Base-by-base conservation (phyloP, 2,797 vertebrate species). In the Hyperoplus lanceolatus region DNA sequence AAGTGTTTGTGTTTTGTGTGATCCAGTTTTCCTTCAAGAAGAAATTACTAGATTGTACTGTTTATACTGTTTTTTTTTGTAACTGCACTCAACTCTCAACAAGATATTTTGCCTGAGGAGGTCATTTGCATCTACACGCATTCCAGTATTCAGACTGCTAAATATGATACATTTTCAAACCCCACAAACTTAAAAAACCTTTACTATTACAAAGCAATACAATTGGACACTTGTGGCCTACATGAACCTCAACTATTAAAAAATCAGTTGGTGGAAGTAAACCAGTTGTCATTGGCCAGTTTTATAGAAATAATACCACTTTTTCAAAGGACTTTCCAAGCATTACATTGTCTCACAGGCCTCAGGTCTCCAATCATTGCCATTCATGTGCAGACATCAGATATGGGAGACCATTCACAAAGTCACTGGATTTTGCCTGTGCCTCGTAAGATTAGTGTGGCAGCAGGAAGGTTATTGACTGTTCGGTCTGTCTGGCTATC, bases 301-400 rank as follows among this genome's bases (percentile, higher is more conserved):
- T 82, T 69, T 29, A 49, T 5, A 58, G 29, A 83, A 59, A 78
- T 41, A 70, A 66, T 29, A 64, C 65, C 54, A 50, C 51, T 69
- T 79, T 79, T 74, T 21, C 70, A 75, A 8, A 51, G 10, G 68
- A 76, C 84, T 75, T 76, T 63, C 21, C 64, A 81, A 58, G 68
- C 76, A 82, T 89, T 80, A 63, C 73, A 83, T 68, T 88, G 76
- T 73, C 81, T 59, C 58, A 43, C 77, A 75, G 73, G 77, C 79
- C 81, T 82, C 64, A 21, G 79, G 79, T 81, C 85, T 88, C 84
- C 82, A 73, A 81, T 88, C 74, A 76, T 80, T 88, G 74, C 88
- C 89, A 90, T 92, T 94, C 89, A 89, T 77, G 75, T 54, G 65
- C 60, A 75, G 86, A 86, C 87, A 90, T 92, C 90, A 87, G 90